Conservation (phyloP, 2,113 vertebrate genomes). For the Onychostoma macrolepis region DNA sequence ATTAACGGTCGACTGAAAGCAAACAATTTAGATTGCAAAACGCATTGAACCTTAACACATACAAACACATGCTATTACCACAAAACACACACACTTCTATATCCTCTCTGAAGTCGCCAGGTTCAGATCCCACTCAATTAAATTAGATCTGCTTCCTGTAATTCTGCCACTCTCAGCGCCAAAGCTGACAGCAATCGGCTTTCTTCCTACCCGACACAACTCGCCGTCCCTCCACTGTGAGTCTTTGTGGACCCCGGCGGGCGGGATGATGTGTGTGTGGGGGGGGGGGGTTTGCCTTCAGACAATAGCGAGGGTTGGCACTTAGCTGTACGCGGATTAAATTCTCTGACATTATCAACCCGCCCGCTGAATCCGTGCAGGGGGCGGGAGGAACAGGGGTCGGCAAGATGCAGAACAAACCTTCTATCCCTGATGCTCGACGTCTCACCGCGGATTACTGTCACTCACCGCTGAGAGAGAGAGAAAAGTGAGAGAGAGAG, state of each 20-base stretch:
- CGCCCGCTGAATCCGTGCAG: slow-evolving; percentile 64
- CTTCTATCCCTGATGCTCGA: slow-evolving; percentile 64
- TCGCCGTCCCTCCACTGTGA: slow-evolving; percentile 29
- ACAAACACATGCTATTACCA: neutral
- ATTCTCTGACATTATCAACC: slow-evolving; percentile 68
- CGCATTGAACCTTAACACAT: slow-evolving; percentile 21
- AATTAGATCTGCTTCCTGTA: slow-evolving; percentile 61
- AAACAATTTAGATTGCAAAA: slow-evolving; percentile 35
- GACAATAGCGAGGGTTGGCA: slow-evolving; percentile 59
- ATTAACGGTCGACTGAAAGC: slow-evolving; percentile 22
- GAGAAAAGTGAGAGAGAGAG: slow-evolving; percentile 39
- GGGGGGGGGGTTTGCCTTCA: slow-evolving; percentile 48
- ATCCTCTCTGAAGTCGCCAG: slow-evolving; percentile 20
- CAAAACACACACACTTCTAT: slow-evolving; percentile 7
- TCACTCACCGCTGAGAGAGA: slow-evolving; percentile 68
- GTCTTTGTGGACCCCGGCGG: slow-evolving; percentile 35
- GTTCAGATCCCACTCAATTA: slow-evolving; percentile 59
- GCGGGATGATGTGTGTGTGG: slow-evolving; percentile 22
- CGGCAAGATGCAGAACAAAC: slow-evolving; percentile 73
- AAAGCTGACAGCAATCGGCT: slow-evolving; percentile 58
- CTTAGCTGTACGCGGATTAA: slow-evolving; percentile 58
- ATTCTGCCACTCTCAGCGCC: slow-evolving; percentile 48
- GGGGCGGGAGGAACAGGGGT: slow-evolving; percentile 66
- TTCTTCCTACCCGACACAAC: slow-evolving; percentile 14
- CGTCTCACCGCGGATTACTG: slow-evolving; percentile 75